These are phyloP conservation scores for Sussaba pulchella DNA, from an alignment of 2,888 invertebrate species.

Conservation along the genomic window DNA sequence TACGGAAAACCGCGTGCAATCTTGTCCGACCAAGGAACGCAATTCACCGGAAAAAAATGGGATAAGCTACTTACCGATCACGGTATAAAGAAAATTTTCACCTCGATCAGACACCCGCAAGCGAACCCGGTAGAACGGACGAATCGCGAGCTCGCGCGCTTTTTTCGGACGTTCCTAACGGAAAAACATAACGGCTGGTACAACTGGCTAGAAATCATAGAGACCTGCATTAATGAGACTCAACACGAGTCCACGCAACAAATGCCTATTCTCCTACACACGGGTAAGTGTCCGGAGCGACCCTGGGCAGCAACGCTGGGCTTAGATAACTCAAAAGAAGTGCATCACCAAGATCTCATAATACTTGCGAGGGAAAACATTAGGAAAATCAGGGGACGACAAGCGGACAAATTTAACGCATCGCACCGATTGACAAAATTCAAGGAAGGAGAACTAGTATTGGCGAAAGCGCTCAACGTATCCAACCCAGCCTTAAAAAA, in stretches of 20 bases:
- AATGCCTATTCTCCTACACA: slow-evolving; percentile 44
- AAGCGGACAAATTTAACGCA: background rate
- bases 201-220: slow-evolving; percentile 24
- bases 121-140: slow-evolving; percentile 69
- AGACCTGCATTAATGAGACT: slow-evolving; percentile 56
- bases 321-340: background rate
- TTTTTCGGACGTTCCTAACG: slow-evolving; percentile 41
- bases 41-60: slow-evolving; percentile 70
- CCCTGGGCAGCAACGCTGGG: background rate
- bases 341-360: background rate
- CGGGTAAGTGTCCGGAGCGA: background rate
- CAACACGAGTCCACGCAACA: slow-evolving; percentile 46
- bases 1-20: too few relatives aligned
- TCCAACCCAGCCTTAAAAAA: background rate
- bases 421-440: background rate
- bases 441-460: background rate
- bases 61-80: background rate
- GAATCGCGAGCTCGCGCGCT: slow-evolving; percentile 66
- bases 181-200: slow-evolving; percentile 50
- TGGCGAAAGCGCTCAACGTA: slow-evolving; percentile 1
- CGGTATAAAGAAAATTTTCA: slow-evolving; percentile 26
- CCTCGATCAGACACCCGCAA: slow-evolving; percentile 66
- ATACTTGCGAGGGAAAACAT: background rate
- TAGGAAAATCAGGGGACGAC: background rate
- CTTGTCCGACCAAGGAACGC: slow-evolving; percentile 57